Percentiles rank a stretch among this genome's conserved stretches.
Evolutionary conservation across 2,888 invertebrate genomes (phyloP).

Genomic region (Peribatodes rhomboidaria): DNA sequence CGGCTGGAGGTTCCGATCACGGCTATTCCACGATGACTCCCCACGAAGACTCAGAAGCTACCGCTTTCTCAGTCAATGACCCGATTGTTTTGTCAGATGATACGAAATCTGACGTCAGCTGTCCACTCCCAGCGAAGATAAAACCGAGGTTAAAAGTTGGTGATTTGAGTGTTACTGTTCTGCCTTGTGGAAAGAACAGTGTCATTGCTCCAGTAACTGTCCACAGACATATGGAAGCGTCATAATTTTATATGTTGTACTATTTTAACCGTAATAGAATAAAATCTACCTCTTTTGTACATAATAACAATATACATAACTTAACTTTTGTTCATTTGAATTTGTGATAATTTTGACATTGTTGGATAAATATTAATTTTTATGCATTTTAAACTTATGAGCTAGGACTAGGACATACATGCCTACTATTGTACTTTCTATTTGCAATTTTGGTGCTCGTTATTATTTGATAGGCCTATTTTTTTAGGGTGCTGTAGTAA

Average conservation of each 20-base stretch:
- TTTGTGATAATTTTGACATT: slow-evolving; percentile 43
- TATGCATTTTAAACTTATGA: slow-evolving; percentile 21
- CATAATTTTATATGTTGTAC: slow-evolving; percentile 66
- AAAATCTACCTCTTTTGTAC: slow-evolving; percentile 70
- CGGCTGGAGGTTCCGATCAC: slow-evolving; percentile 95
- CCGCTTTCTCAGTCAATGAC: slow-evolving; percentile 91
- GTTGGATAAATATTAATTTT: slow-evolving; percentile 14
- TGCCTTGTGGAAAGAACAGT: slow-evolving; percentile 85
- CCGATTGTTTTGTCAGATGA: slow-evolving; percentile 86
- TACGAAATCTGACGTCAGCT: slow-evolving; percentile 84
- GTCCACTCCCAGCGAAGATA: slow-evolving; percentile 84
- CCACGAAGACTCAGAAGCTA: slow-evolving; percentile 95
- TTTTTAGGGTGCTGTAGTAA: too few relatives aligned
- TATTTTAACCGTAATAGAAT: slow-evolving; percentile 41
- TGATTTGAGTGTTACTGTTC: slow-evolving; percentile 79
- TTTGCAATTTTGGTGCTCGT: slow-evolving; percentile 39
- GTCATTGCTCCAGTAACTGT: slow-evolving; percentile 96
- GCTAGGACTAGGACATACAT: neutral
- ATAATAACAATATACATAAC: slow-evolving; percentile 46
- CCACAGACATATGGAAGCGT: slow-evolving; percentile 95
- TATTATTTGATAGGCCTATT: slow-evolving; percentile 14
- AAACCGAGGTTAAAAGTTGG: slow-evolving; percentile 75
- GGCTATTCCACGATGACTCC: slow-evolving; percentile 98
- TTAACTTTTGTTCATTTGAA: slow-evolving; percentile 42
- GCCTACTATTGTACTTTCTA: slow-evolving; percentile 8